These are phyloP conservation scores for Papilio dardanus DNA, from an alignment of 1,140 invertebrate genomes.

Conservation along the genomic window DNA sequence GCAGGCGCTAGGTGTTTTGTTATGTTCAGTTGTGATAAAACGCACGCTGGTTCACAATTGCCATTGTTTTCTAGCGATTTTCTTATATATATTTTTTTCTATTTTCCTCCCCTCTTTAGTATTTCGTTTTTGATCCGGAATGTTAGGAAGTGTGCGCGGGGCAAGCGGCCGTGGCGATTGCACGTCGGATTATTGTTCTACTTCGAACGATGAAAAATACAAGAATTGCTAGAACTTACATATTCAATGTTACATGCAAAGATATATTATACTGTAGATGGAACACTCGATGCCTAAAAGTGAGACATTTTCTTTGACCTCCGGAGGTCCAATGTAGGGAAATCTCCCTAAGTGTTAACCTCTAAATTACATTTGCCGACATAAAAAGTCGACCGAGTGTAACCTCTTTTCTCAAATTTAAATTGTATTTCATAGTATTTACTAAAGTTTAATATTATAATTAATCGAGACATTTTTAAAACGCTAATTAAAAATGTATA, in stretches of 20 bases:
- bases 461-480: too few species aligned
- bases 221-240: background rate
- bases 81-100: constrained; percentile 42
- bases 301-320: too few species aligned
- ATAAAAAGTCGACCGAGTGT: too few species aligned
- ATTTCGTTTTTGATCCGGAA: constrained; percentile 5
- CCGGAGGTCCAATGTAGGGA: too few species aligned
- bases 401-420: too few species aligned
- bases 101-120: background rate
- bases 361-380: too few species aligned
- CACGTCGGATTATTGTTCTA: background rate
- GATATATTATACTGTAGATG: too few species aligned
- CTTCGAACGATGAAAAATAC: background rate
- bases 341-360: too few species aligned
- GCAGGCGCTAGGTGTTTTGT: constrained; percentile 60
- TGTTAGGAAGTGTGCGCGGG: background rate
- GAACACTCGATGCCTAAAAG: too few species aligned
- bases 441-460: too few species aligned
- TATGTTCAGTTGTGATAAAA: constrained; percentile 59
- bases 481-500: too few species aligned
- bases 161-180: constrained; percentile 4
- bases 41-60: constrained; percentile 54
- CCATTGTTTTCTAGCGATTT: constrained; percentile 59
- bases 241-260: background rate
- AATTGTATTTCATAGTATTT: too few species aligned